phyloP scores from a whole-genome alignment of 2,113 vertebrate species.

The Catharus fuscescens region DNA sequence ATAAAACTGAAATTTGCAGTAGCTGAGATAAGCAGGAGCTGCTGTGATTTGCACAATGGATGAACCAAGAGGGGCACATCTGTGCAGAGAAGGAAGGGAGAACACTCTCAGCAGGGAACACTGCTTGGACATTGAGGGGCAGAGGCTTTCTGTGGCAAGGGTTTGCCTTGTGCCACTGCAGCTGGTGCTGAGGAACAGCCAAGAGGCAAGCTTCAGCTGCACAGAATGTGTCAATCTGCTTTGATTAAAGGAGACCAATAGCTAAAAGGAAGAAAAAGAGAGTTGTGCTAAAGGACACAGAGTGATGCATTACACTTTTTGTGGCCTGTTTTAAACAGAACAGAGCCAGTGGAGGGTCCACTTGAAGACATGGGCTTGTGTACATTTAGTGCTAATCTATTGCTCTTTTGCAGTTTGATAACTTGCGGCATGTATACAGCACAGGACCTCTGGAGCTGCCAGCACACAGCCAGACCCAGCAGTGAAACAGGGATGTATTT shows the following conservation, averaged over 20 bases:
- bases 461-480: neutral
- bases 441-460: neutral
- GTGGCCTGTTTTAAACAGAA: neutral
- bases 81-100: neutral
- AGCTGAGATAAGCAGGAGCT: neutral
- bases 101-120: neutral
- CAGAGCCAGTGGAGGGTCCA: neutral
- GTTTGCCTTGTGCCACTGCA: neutral
- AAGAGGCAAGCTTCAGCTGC: neutral
- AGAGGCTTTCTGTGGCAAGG: neutral
- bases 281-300: neutral
- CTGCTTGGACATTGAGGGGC: neutral
- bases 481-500: neutral
- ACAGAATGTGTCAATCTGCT: neutral
- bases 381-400: neutral
- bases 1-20: neutral
- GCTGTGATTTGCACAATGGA: neutral
- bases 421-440: neutral
- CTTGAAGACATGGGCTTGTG: neutral
- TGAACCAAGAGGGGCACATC: neutral
- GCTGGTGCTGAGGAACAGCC: neutral
- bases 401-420: neutral
- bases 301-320: neutral
- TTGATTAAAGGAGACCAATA: neutral
- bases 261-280: neutral